Evolutionary conservation across 2,797 vertebrate genomes (phyloP).

Genomic region (Centropyge bicolor): DNA sequence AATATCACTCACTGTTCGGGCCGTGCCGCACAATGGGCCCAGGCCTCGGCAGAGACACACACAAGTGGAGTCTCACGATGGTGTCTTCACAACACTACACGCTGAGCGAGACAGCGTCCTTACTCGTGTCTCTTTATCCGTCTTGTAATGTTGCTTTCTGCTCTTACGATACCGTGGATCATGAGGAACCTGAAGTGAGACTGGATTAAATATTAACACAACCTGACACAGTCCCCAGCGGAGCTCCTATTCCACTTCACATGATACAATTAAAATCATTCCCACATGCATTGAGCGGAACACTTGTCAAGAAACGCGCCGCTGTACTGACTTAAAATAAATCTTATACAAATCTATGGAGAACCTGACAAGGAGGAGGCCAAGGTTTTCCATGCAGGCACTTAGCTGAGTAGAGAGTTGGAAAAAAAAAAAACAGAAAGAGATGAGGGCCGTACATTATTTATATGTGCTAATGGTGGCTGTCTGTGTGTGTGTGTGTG

Average conservation of each 20-base stretch:
- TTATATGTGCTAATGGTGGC: slow-evolving; percentile 98
- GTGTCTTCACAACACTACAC: slow-evolving; percentile 45
- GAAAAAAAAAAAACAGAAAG: slow-evolving; percentile 80
- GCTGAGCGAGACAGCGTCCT: slow-evolving; percentile 51
- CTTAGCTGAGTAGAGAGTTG: slow-evolving; percentile 95
- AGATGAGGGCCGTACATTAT: slow-evolving; percentile 94
- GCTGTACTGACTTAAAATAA: slow-evolving; percentile 98
- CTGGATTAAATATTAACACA: slow-evolving; percentile 92
- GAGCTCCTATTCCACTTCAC: slow-evolving; percentile 82
- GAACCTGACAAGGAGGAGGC: slow-evolving; percentile 96
- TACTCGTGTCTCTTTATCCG: slow-evolving; percentile 57
- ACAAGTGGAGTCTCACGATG: slow-evolving; percentile 46
- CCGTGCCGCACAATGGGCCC: slow-evolving; percentile 22
- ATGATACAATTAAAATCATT: slow-evolving; percentile 95
- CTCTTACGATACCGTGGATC: slow-evolving; percentile 71
- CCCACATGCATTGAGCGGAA: slow-evolving; percentile 90
- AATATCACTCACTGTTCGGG: slow-evolving; percentile 51
- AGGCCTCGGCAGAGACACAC: slow-evolving; percentile 24
- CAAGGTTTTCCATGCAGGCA: slow-evolving; percentile 96
- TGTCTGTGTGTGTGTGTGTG: slow-evolving; percentile 78
- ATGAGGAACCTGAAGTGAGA: slow-evolving; percentile 79
- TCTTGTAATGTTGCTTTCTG: slow-evolving; percentile 61
- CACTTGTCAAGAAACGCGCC: slow-evolving; percentile 92
- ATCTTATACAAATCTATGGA: slow-evolving; percentile 98
- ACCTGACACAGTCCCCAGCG: slow-evolving; percentile 85